Evolutionary conservation across 2,113 vertebrate genomes (phyloP), one percentile per base, ranked within the genome.

Genomic region (Leucopternis melanops): DNA sequence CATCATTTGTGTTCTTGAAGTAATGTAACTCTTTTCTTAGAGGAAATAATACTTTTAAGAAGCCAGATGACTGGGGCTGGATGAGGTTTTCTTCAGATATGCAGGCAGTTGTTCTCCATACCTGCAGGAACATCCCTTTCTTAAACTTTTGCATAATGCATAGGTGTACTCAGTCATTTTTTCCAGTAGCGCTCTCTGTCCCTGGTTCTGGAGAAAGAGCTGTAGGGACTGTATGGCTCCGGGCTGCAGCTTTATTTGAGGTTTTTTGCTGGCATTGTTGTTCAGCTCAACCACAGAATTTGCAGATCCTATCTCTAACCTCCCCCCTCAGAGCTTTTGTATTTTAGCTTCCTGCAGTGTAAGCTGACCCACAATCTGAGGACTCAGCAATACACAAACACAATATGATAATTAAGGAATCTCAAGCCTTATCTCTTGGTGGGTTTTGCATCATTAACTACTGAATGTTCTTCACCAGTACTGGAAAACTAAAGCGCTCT

Each of bases 151-250:
- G 16, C 26, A 8, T 32, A 29, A 38, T 2, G 4, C 49, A 8
- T 12, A 26, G 55, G 27, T 45, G 32, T 31, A 8, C 59, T 61
- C 3, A 1, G 12, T 25, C 25, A 2, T 36, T 84, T 78, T 61
- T 71, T 23, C 16, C 52, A 21, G 40, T 8, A 42, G 59, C 3
- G 54, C 19, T 13, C 32, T 70, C 38, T 32, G 52, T 17, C 3
- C 0, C 9, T 32, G 55, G 11, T 40, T 55, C 47, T 92, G 71
- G 34, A 77, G 67, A 12, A 81, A 5, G 59, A 40, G 73, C 72
- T 22, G 3, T 10, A 23, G 29, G 42, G 63, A 13, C 44, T 1
- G 0, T 8, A 6, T 12, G 31, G 70, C 70, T 66, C 16, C 4
- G 1, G 61, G 54, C 58, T 95, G 71, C 54, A 27, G 67, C 66